Percentiles rank a stretch among this genome's conserved stretches.
phyloP scores from a whole-genome alignment of 1,140 invertebrate genomes.

The Acromyrmex echinatior region DNA sequence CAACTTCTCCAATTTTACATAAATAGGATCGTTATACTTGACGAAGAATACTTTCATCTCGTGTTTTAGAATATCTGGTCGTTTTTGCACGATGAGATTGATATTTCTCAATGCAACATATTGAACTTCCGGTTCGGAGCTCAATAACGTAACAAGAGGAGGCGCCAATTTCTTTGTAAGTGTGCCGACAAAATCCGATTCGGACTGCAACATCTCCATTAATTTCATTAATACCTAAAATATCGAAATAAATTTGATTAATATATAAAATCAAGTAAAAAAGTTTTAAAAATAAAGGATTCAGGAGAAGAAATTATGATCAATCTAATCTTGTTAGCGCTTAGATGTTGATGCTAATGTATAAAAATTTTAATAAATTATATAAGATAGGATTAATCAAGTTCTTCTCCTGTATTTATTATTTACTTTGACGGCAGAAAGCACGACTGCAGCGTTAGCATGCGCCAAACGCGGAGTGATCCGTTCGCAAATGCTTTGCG shows the following conservation, averaged over 20 bases:
- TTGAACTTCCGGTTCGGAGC: slow-evolving; percentile 99
- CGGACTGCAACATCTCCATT: slow-evolving; percentile 98
- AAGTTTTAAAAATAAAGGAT: not conserved
- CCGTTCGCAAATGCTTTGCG: slow-evolving; percentile 99
- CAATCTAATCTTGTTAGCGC: not conserved
- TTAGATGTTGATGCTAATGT: slow-evolving; percentile 2
- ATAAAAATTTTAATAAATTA: slow-evolving; percentile 1
- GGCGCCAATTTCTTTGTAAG: slow-evolving; percentile 99
- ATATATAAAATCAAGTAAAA: slow-evolving; percentile 9
- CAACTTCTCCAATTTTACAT: slow-evolving; percentile 99
- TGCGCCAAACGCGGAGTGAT: slow-evolving; percentile 99
- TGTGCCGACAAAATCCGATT: slow-evolving; percentile 97
- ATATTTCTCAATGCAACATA: slow-evolving; percentile 99
- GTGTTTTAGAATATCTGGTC: slow-evolving; percentile 99
- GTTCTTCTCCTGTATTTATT: not conserved
- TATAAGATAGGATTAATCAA: not conserved
- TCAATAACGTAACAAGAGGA: slow-evolving; percentile 98
- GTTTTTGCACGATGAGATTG: slow-evolving; percentile 99
- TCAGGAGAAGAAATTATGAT: not conserved
- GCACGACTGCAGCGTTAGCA: slow-evolving; percentile 99
- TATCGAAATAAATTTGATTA: not conserved
- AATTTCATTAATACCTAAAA: slow-evolving; percentile 96
- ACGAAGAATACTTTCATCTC: slow-evolving; percentile 99
- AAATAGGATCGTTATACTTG: slow-evolving; percentile 99
- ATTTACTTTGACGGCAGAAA: slow-evolving; percentile 98